These are phyloP conservation scores for Gambusia yucatana DNA, from an alignment of 2,797 vertebrate genomes.

Conservation along the genomic window DNA sequence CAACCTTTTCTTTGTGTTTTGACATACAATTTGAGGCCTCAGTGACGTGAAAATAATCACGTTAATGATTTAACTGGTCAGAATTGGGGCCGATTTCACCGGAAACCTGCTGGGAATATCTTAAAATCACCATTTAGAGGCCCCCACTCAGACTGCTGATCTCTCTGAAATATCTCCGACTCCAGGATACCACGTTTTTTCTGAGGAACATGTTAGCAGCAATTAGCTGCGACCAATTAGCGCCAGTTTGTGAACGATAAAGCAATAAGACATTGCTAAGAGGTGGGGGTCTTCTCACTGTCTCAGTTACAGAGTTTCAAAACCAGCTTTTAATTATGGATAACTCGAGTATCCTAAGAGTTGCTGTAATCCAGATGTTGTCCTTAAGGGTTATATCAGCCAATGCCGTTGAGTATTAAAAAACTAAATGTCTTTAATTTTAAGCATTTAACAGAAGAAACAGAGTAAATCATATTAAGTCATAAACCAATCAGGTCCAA, in stretches of 20 bases:
- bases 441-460: not conserved
- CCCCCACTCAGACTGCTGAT: conserved; percentile 69
- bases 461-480: not conserved
- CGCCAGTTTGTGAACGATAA: conserved; percentile 34
- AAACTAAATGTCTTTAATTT: conserved; percentile 1
- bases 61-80: conserved; percentile 77
- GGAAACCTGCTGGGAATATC: conserved; percentile 77
- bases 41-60: conserved; percentile 67
- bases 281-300: conserved; percentile 16
- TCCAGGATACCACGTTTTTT: conserved; percentile 54
- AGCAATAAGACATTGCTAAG: conserved; percentile 39
- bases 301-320: conserved; percentile 30
- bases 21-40: conserved; percentile 13
- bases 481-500: not conserved
- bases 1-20: conserved; percentile 10
- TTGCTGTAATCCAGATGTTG: not conserved
- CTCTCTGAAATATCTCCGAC: conserved; percentile 67
- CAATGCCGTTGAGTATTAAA: conserved; percentile 15
- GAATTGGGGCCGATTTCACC: conserved; percentile 61
- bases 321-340: conserved; percentile 37
- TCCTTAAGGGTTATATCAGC: not conserved
- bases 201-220: conserved; percentile 30
- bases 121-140: conserved; percentile 69
- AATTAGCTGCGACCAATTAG: conserved; percentile 63
- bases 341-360: conserved; percentile 1